Evolutionary conservation across 2,888 invertebrate species (phyloP).

Genomic region (Troides oblongomaculatus): DNA sequence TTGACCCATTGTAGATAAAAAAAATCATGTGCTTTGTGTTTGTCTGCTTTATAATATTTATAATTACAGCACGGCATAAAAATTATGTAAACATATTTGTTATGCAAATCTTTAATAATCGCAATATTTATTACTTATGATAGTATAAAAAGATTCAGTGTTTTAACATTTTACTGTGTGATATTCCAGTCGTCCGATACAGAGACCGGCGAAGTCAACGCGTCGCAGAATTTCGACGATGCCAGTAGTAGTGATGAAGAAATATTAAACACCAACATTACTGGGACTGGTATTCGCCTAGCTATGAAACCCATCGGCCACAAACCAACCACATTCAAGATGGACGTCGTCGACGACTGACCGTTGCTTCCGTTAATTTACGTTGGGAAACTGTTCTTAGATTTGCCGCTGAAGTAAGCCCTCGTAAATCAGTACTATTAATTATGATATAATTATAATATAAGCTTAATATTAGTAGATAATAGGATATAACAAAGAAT

Average conservation of each 20-base stretch:
- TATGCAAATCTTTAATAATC: background rate
- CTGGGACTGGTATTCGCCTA: constrained; percentile 56
- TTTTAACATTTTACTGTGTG: background rate
- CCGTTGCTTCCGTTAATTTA: constrained; percentile 33
- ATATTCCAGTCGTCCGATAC: constrained; percentile 63
- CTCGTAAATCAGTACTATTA: background rate
- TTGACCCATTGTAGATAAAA: too few species aligned
- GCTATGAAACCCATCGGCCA: constrained; percentile 68
- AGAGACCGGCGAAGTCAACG: constrained; percentile 57
- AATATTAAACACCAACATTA: constrained; percentile 58
- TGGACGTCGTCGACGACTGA: constrained; percentile 70
- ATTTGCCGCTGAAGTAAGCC: background rate
- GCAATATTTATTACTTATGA: background rate
- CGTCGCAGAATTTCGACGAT: constrained; percentile 59
- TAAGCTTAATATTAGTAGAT: constrained; percentile 16
- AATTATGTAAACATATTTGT: background rate
- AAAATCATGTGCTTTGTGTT: background rate
- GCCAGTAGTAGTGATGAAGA: constrained; percentile 73
- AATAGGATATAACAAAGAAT: background rate
- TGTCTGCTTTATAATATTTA: background rate
- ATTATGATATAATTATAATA: constrained; percentile 8
- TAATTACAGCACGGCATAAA: background rate
- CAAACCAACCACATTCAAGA: constrained; percentile 62
- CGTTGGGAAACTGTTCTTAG: background rate
- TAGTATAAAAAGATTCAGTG: background rate